Evolutionary conservation across 2,113 vertebrate genomes (phyloP).

Genomic region (Petrocephalus zakoni): DNA sequence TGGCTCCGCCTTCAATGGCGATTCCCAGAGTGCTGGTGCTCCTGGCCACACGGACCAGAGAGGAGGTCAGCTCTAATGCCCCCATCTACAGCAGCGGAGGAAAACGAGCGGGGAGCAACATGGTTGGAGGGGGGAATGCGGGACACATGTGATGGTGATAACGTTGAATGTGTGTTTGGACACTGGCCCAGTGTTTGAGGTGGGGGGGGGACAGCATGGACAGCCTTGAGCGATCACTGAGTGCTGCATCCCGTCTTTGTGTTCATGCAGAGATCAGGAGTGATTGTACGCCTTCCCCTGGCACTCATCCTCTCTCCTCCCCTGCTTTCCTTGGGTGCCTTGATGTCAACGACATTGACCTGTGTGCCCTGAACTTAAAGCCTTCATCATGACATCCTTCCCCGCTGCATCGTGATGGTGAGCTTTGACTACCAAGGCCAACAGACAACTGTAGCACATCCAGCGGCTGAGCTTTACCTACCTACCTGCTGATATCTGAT

Average conservation of each 20-base stretch:
- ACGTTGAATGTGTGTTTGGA: neutral
- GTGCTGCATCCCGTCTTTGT: neutral
- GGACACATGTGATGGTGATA: neutral
- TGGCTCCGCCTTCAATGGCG: conserved; percentile 90
- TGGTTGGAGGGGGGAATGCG: neutral
- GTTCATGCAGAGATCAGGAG: neutral
- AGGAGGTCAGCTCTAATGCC: conserved; percentile 61
- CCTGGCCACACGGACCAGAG: conserved; percentile 76
- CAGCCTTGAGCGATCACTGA: neutral
- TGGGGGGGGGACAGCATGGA: neutral
- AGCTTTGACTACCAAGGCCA: neutral
- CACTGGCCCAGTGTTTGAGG: neutral
- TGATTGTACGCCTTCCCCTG: neutral
- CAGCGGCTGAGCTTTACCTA: neutral
- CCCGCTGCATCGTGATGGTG: neutral
- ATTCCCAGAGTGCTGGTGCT: conserved; percentile 82
- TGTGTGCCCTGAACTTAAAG: neutral
- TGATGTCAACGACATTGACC: neutral
- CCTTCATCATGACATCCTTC: neutral
- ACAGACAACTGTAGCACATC: neutral
- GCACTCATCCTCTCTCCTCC: neutral
- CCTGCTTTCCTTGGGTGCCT: neutral
- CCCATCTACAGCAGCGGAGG: conserved; percentile 32
- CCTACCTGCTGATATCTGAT: neutral
- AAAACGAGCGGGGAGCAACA: neutral